Evolutionary conservation across 2,888 invertebrate species (phyloP).

Genomic region (Sphaeridia pumilis): DNA sequence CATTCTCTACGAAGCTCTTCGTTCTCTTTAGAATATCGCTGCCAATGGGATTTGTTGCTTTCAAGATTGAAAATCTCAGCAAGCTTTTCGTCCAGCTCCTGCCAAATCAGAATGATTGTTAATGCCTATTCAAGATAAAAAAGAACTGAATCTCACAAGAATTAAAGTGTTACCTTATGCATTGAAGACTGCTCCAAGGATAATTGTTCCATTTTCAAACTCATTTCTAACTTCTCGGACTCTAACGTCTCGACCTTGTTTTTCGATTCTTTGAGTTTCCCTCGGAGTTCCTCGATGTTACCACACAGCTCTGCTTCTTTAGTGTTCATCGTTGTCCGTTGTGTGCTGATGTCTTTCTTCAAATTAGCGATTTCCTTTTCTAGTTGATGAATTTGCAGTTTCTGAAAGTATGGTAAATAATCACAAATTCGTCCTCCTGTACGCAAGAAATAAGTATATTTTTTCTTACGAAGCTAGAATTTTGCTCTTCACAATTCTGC

Average conservation of each 20-base stretch:
- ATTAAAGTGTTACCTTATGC: no score
- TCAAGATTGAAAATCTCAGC: conserved; percentile 26
- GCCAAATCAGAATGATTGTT: background rate
- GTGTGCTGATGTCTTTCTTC: conserved; percentile 31
- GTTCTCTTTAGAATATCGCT: conserved; percentile 24
- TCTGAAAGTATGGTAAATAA: no score
- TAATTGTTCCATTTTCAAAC: background rate
- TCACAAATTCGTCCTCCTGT: no score
- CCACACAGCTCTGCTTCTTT: conserved; percentile 29
- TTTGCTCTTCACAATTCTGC: conserved; percentile 69
- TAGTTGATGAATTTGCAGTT: conserved; percentile 38
- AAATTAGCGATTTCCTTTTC: conserved; percentile 37
- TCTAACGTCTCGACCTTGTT: conserved; percentile 18
- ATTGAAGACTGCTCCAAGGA: background rate
- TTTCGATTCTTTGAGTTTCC: conserved; percentile 19
- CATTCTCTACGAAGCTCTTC: conserved; percentile 28
- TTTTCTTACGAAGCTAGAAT: conserved; percentile 57
- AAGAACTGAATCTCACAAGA: no score
- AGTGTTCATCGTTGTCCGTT: conserved; percentile 16
- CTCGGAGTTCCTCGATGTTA: conserved; percentile 21
- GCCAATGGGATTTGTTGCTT: conserved; percentile 30
- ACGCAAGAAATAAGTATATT: no score
- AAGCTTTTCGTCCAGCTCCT: conserved; percentile 24
- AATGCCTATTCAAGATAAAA: no score
- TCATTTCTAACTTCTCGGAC: conserved; percentile 22